phyloP scores from a whole-genome alignment of 2,888 invertebrate species.

The Mythimna ferrago region DNA sequence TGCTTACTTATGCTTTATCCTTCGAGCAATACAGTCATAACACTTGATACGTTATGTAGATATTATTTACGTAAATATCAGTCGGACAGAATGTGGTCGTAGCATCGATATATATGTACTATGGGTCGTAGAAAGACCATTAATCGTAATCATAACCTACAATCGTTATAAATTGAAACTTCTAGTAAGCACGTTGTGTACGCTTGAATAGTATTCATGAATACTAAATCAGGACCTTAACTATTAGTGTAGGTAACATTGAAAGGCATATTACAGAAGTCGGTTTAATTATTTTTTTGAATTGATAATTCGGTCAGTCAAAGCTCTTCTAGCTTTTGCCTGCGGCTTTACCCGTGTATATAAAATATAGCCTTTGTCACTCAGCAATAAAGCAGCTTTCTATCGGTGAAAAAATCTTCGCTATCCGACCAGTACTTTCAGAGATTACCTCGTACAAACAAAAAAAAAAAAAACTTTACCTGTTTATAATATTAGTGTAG shows the following conservation, averaged over 20 bases:
- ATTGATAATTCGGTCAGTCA: too few species aligned
- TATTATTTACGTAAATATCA: neutral
- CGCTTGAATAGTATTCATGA: slow-evolving; percentile 1
- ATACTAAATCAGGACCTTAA: neutral
- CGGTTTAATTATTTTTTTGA: too few species aligned
- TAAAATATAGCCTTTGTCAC: too few species aligned
- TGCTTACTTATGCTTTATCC: neutral
- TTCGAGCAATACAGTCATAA: neutral
- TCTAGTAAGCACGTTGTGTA: neutral
- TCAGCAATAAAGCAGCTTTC: too few species aligned
- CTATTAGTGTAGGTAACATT: neutral
- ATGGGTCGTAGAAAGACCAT: neutral
- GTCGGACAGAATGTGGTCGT: neutral
- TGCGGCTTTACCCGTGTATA: too few species aligned
- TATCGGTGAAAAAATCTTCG: too few species aligned
- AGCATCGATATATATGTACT: too few species aligned
- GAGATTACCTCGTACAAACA: too few species aligned
- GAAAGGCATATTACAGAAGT: neutral
- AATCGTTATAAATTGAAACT: neutral
- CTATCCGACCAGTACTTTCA: too few species aligned
- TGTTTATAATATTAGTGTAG: too few species aligned
- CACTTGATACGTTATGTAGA: neutral
- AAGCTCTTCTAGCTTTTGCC: too few species aligned
- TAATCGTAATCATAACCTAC: neutral
- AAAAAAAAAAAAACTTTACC: too few species aligned